phyloP scores from a whole-genome alignment of 92 coral and sea anemone species.

The Galaxea fascicularis region DNA sequence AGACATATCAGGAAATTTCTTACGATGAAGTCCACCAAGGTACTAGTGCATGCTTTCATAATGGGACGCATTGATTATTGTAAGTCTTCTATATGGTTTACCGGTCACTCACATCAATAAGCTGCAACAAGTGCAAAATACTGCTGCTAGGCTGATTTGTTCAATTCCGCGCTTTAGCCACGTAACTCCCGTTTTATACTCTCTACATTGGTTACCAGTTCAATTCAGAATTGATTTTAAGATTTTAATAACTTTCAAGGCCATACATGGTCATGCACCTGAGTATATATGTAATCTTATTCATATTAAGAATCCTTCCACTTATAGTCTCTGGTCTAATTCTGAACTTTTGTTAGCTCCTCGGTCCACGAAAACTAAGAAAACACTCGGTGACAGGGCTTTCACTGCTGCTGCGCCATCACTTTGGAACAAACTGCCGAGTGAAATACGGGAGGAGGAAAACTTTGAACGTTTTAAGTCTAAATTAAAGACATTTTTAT shows the following conservation, averaged over 20 bases:
- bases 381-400: constrained; percentile 23
- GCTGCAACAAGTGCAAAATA: too few relatives aligned
- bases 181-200: too few relatives aligned
- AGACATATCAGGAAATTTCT: not conserved
- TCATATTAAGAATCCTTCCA: constrained; percentile 19
- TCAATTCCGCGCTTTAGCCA: too few relatives aligned
- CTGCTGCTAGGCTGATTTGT: too few relatives aligned
- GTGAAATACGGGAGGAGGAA: constrained; percentile 1
- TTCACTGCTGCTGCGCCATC: constrained; percentile 30
- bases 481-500: too few relatives aligned
- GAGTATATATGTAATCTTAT: not conserved
- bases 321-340: constrained; percentile 4
- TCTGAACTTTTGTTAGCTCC: constrained; percentile 24
- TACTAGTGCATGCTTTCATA: too few relatives aligned
- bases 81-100: too few relatives aligned
- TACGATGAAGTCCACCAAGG: too few relatives aligned
- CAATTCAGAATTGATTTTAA: constrained; percentile 1
- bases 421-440: constrained; percentile 8
- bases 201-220: too few relatives aligned
- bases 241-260: constrained; percentile 24
- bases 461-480: not conserved
- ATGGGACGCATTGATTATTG: too few relatives aligned
- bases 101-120: too few relatives aligned
- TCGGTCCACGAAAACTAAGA: constrained; percentile 14
- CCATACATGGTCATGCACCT: too few relatives aligned